Percentiles rank a stretch among this genome's conserved stretches.
Conservation (phyloP, 1,140 invertebrate genomes). For the Pseudomyrmex gracilis region DNA sequence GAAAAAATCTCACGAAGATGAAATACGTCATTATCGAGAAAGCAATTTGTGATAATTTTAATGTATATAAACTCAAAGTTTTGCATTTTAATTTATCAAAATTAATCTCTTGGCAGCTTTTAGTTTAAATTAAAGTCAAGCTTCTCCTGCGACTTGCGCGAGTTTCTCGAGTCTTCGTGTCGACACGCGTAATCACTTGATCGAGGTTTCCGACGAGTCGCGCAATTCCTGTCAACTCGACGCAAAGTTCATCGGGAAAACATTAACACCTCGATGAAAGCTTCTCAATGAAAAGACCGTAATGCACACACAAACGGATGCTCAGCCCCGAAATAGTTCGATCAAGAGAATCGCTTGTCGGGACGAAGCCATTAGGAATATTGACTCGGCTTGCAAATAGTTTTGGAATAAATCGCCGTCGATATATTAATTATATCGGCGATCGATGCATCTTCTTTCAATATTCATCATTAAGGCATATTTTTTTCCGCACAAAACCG, state of each 20-base stretch:
- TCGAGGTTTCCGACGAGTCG: neutral
- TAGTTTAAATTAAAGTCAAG: slow-evolving; percentile 19
- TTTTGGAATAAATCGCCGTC: neutral
- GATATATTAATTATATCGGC: slow-evolving; percentile 9
- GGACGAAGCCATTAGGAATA: slow-evolving; percentile 30
- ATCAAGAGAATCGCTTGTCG: slow-evolving; percentile 16
- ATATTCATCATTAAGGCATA: neutral
- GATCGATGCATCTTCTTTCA: neutral
- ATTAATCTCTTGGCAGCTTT: slow-evolving; percentile 25
- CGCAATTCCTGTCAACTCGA: slow-evolving; percentile 4
- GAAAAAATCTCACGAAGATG: neutral
- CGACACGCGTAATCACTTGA: slow-evolving; percentile 16
- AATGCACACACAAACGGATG: neutral
- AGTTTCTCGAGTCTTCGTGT: slow-evolving; percentile 3
- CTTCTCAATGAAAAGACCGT: neutral
- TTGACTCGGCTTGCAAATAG: slow-evolving; percentile 15
- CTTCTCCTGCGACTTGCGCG: neutral
- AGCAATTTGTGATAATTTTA: neutral
- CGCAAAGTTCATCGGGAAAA: slow-evolving; percentile 56
- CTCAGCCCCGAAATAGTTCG: slow-evolving; percentile 6
- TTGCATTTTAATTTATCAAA: slow-evolving; percentile 30
- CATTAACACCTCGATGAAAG: slow-evolving; percentile 66
- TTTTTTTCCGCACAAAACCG: neutral
- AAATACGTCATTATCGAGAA: neutral
- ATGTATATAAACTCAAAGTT: neutral